Percentiles rank a stretch among this genome's conserved stretches.
These are phyloP conservation scores for Phymastichus coffea DNA, from an alignment of 1,140 invertebrate species.

Conservation along the genomic window DNA sequence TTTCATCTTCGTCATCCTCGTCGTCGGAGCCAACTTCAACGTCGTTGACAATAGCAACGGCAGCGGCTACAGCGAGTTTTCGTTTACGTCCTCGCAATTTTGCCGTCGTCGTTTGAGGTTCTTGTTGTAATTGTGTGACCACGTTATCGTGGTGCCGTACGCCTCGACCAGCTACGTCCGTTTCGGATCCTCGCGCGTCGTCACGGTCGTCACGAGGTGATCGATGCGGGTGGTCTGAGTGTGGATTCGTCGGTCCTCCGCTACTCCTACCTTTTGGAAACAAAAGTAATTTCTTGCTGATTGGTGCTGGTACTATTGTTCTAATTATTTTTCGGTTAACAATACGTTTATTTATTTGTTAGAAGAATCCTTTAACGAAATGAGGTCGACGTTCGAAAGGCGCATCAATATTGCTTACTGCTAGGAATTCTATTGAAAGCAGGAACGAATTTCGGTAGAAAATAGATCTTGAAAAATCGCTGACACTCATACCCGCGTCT, in stretches of 20 bases:
- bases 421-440: too few species aligned
- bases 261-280: slow-evolving; percentile 60
- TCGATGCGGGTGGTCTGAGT: slow-evolving; percentile 55
- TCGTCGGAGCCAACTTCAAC: slow-evolving; percentile 60
- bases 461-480: too few species aligned
- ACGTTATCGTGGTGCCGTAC: slow-evolving; percentile 58
- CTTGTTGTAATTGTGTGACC: slow-evolving; percentile 54
- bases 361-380: too few species aligned
- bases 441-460: too few species aligned
- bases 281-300: background rate
- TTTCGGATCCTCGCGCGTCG: slow-evolving; percentile 56
- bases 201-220: slow-evolving; percentile 59
- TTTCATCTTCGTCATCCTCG: slow-evolving; percentile 58
- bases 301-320: too few species aligned
- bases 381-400: too few species aligned
- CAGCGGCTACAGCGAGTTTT: slow-evolving; percentile 46
- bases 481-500: too few species aligned
- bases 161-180: slow-evolving; percentile 53
- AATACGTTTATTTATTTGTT: too few species aligned
- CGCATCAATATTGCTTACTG: too few species aligned
- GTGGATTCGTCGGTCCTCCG: slow-evolving; percentile 59
- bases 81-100: slow-evolving; percentile 54
- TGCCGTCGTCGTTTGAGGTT: slow-evolving; percentile 37
- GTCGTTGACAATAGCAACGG: slow-evolving; percentile 31
- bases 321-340: too few species aligned